phyloP scores from a whole-genome alignment of 2,113 vertebrate genomes.

The Xiphophorus maculatus region DNA sequence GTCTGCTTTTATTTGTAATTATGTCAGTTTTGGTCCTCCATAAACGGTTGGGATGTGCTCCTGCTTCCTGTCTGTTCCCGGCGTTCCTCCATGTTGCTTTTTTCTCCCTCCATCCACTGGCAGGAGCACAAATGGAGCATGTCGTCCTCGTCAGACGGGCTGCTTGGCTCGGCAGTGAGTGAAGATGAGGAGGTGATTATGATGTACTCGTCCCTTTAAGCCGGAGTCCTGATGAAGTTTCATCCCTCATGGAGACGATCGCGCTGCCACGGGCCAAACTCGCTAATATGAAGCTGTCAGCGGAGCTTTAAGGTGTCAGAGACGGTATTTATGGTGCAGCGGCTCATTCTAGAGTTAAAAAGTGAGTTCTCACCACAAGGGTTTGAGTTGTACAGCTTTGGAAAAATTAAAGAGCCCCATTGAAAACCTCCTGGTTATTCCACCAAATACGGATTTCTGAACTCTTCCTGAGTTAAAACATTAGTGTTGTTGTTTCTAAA shows the following conservation, averaged over 20 bases:
- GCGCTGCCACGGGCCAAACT: neutral
- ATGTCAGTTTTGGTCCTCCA: too few relatives aligned
- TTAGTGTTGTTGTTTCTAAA: too few relatives aligned
- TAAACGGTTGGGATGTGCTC: neutral
- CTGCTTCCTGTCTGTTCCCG: neutral
- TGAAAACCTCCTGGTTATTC: too few relatives aligned
- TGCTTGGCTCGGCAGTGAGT: conserved; percentile 29
- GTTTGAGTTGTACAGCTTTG: too few relatives aligned
- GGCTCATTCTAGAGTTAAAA: too few relatives aligned
- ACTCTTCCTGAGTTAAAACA: too few relatives aligned
- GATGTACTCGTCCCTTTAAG: conserved; percentile 30
- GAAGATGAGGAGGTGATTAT: conserved; percentile 43
- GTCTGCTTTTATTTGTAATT: too few relatives aligned
- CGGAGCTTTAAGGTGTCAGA: neutral
- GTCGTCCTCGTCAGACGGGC: conserved; percentile 48
- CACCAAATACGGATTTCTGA: too few relatives aligned
- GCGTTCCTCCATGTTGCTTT: conserved; percentile 9
- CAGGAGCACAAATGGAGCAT: conserved; percentile 31
- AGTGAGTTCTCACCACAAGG: too few relatives aligned
- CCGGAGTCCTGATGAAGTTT: conserved; percentile 24
- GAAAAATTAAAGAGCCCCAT: too few relatives aligned
- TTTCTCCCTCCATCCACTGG: conserved; percentile 2
- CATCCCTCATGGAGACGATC: conserved; percentile 19
- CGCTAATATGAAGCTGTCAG: neutral
- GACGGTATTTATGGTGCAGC: neutral